phyloP scores from a whole-genome alignment of 2,113 vertebrate genomes.

The Chloebia gouldiae region DNA sequence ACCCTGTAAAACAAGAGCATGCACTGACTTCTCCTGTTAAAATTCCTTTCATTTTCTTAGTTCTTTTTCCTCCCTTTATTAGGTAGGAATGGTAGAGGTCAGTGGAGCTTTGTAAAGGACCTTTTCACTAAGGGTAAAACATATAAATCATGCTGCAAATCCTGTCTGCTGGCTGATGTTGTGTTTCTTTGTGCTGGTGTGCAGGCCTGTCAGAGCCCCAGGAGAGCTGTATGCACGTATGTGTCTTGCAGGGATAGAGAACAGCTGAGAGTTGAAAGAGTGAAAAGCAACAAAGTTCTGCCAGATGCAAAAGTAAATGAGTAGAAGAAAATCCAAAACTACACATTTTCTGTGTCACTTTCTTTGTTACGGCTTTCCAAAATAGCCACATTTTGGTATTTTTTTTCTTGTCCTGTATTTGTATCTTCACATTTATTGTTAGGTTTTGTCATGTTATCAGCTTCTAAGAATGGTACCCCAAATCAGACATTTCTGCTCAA shows the following conservation, averaged over 20 bases:
- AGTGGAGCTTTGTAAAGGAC: not conserved
- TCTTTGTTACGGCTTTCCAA: not conserved
- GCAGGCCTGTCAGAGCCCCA: not conserved
- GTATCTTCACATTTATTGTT: not conserved
- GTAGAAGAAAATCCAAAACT: not conserved
- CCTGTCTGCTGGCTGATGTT: not conserved
- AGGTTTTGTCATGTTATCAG: not conserved
- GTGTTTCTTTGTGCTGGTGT: not conserved
- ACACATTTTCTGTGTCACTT: not conserved
- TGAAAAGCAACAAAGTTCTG: not conserved
- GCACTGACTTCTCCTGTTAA: constrained; percentile 24
- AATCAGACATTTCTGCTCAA: not conserved
- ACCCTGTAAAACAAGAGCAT: constrained; percentile 20
- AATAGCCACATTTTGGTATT: not conserved
- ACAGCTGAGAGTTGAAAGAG: not conserved
- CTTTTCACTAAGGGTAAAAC: not conserved
- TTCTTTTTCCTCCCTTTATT: not conserved
- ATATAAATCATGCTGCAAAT: not conserved
- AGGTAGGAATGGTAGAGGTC: not conserved
- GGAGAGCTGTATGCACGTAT: not conserved
- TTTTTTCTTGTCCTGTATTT: not conserved
- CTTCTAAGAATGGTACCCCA: not conserved
- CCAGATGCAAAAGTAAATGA: not conserved
- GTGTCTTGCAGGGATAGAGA: not conserved
- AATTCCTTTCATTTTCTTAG: constrained; percentile 26